Conservation (phyloP, 2,797 vertebrate genomes). For the Silurus aristotelis region DNA sequence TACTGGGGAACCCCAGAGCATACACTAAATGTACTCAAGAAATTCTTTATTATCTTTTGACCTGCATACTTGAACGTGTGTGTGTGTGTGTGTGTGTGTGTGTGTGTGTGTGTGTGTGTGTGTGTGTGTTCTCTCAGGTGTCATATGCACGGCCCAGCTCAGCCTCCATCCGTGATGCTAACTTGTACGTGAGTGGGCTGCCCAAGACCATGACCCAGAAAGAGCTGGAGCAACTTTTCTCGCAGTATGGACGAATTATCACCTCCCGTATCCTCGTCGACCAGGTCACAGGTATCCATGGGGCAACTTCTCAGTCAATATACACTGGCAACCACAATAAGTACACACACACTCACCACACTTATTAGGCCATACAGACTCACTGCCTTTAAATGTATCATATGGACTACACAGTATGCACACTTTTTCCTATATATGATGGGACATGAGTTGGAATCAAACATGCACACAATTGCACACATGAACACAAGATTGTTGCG, state of each 20-base stretch:
- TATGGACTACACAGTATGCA: not conserved
- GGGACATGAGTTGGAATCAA: not conserved
- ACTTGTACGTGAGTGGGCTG: constrained; percentile 98
- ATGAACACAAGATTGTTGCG: not conserved
- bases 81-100: constrained; percentile 18
- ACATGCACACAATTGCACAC: not conserved
- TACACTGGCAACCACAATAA: not conserved
- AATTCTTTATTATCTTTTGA: not conserved
- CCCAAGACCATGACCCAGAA: constrained; percentile 99
- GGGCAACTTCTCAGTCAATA: constrained; percentile 66
- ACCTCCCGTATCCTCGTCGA: constrained; percentile 99
- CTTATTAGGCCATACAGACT: not conserved
- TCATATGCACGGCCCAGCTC: constrained; percentile 98
- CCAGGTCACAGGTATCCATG: constrained; percentile 98
- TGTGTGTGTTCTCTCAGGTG: constrained; percentile 76
- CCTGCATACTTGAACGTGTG: not conserved
- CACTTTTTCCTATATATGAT: not conserved
- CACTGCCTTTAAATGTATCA: not conserved
- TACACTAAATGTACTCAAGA: not conserved
- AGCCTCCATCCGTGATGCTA: constrained; percentile 98
- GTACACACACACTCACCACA: not conserved
- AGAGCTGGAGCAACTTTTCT: constrained; percentile 98
- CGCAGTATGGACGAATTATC: constrained; percentile 99
- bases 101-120: constrained; percentile 33
- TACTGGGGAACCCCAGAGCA: not conserved